Percentiles rank a stretch among this genome's conserved stretches.
Conservation (phyloP, 2,797 vertebrate species). For the Clarias platycephalus region DNA sequence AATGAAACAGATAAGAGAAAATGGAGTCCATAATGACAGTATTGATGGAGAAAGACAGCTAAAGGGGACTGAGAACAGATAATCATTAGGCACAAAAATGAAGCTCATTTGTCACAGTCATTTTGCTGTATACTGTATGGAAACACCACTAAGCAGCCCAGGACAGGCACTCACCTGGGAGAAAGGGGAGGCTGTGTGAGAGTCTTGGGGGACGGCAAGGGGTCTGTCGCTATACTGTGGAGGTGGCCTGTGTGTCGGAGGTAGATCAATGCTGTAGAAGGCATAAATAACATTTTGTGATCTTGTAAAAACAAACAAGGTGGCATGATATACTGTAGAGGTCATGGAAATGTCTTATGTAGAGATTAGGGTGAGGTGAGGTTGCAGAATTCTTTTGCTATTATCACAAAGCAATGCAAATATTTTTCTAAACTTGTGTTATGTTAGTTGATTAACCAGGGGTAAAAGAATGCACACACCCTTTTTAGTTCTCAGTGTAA, state of each 20-base stretch:
- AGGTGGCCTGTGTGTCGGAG: slow-evolving; percentile 78
- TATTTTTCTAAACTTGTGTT: slow-evolving; percentile 24
- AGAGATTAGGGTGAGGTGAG: slow-evolving; percentile 23
- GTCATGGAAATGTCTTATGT: slow-evolving; percentile 6
- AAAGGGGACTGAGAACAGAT: slow-evolving; percentile 30
- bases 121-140: slow-evolving; percentile 10
- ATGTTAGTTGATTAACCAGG: slow-evolving; percentile 31
- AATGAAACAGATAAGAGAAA: slow-evolving; percentile 22
- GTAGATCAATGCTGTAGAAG: slow-evolving; percentile 76
- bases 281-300: slow-evolving; percentile 24
- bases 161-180: slow-evolving; percentile 68
- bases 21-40: slow-evolving; percentile 12
- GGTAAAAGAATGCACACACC: slow-evolving; percentile 32
- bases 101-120: slow-evolving; percentile 21
- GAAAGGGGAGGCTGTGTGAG: slow-evolving; percentile 42
- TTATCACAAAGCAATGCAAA: slow-evolving; percentile 38
- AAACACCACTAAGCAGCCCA: background rate
- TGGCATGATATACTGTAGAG: background rate
- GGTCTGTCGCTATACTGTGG: slow-evolving; percentile 72
- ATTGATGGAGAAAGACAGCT: slow-evolving; percentile 9
- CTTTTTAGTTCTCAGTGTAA: slow-evolving; percentile 28
- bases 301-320: background rate
- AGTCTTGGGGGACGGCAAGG: slow-evolving; percentile 66
- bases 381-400: slow-evolving; percentile 16
- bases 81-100: slow-evolving; percentile 29